Conservation (phyloP, 2,888 invertebrate species). For the Spialia ferax region DNA sequence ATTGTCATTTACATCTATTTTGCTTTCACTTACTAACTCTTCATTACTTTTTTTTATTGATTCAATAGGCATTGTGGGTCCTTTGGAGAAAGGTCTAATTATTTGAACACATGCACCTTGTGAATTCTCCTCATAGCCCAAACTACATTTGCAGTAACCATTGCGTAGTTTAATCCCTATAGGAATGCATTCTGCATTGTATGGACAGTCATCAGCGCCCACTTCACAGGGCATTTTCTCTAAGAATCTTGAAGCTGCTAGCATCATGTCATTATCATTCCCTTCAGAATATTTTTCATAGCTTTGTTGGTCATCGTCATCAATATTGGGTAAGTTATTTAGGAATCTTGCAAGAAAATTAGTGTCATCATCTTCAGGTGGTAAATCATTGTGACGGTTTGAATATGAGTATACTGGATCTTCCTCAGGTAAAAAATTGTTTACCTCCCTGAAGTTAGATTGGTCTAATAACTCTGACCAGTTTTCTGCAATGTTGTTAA, state of each 20-base stretch:
- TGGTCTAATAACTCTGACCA: slow-evolving; percentile 82
- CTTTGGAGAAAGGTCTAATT: slow-evolving; percentile 73
- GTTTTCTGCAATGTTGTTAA: slow-evolving; percentile 67
- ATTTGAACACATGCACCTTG: slow-evolving; percentile 71
- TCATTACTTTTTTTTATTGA: slow-evolving; percentile 65
- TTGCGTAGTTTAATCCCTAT: slow-evolving; percentile 83
- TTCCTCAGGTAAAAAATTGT: slow-evolving; percentile 75
- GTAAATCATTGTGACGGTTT: slow-evolving; percentile 64
- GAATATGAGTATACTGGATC: slow-evolving; percentile 73
- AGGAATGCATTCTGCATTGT: slow-evolving; percentile 90
- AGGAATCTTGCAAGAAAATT: slow-evolving; percentile 73
- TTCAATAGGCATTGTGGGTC: slow-evolving; percentile 68
- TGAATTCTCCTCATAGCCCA: slow-evolving; percentile 84
- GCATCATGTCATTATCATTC: slow-evolving; percentile 75
- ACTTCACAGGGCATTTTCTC: slow-evolving; percentile 87
- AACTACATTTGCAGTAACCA: slow-evolving; percentile 91
- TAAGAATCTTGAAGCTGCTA: slow-evolving; percentile 81
- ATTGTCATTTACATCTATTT: slow-evolving; percentile 64
- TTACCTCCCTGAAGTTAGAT: slow-evolving; percentile 72
- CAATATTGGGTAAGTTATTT: slow-evolving; percentile 72
- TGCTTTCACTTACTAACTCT: slow-evolving; percentile 56
- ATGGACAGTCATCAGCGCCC: slow-evolving; percentile 87
- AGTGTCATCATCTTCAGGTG: slow-evolving; percentile 70
- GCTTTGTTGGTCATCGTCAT: slow-evolving; percentile 68
- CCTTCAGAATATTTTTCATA: slow-evolving; percentile 74